Conservation (phyloP, 2,797 vertebrate genomes). For the Pagetopsis macropterus region DNA sequence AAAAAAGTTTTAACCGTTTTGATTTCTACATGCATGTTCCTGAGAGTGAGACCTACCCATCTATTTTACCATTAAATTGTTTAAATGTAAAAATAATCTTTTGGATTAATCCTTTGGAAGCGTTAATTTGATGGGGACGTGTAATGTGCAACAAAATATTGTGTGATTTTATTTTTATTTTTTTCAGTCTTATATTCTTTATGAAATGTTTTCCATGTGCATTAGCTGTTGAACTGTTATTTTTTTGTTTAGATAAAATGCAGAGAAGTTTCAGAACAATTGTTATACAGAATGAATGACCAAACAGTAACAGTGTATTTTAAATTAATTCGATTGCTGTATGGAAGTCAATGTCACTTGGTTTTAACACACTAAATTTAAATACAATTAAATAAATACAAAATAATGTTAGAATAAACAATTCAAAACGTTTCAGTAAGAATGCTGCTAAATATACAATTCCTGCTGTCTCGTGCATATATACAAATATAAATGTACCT, state of each 20-base stretch:
- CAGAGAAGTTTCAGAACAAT: conserved; percentile 47
- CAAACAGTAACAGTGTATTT: conserved; percentile 58
- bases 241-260: conserved; percentile 74
- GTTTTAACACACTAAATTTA: neutral
- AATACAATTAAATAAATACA: neutral
- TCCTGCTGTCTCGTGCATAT: neutral
- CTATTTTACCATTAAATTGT: conserved; percentile 26
- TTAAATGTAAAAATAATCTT: conserved; percentile 13
- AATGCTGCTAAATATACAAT: neutral
- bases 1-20: too few species aligned
- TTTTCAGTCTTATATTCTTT: conserved; percentile 66
- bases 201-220: conserved; percentile 78
- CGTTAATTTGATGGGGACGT: conserved; percentile 83
- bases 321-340: conserved; percentile 16
- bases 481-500: neutral
- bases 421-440: neutral
- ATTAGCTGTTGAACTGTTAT: conserved; percentile 74
- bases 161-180: conserved; percentile 69
- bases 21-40: conserved; percentile 37
- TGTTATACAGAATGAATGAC: conserved; percentile 72
- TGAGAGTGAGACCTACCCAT: conserved; percentile 72
- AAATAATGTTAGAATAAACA: neutral
- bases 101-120: conserved; percentile 71
- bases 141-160: conserved; percentile 81
- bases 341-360: conserved; percentile 55